A percentile compares a stretch with the other conserved stretches of the same genome.
phyloP scores from a whole-genome alignment of 2,888 invertebrate species.

The Apamea epomidion region DNA sequence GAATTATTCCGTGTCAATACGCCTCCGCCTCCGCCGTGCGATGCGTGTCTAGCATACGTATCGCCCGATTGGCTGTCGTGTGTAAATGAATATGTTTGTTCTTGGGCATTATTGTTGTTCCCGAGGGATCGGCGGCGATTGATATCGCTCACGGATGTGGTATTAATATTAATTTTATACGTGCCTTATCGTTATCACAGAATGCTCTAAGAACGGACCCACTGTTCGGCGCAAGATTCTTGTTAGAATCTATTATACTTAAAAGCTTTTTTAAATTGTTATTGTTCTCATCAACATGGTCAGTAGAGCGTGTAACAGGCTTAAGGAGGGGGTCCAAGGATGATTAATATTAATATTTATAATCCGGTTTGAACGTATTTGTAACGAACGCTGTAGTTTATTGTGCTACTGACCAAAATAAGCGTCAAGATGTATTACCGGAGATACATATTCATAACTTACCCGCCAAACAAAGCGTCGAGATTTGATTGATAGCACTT shows the following conservation, averaged over 20 bases:
- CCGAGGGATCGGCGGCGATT: constrained; percentile 80
- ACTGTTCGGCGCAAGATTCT: constrained; percentile 50
- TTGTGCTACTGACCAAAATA: constrained; percentile 68
- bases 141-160: constrained; percentile 79
- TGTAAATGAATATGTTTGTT: constrained; percentile 86
- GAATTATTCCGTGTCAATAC: constrained; percentile 86
- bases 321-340: constrained; percentile 53
- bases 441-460: constrained; percentile 79
- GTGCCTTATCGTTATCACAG: constrained; percentile 70
- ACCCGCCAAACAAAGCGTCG: constrained; percentile 68
- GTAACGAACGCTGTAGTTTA: constrained; percentile 37
- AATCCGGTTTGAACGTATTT: constrained; percentile 59
- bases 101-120: constrained; percentile 83
- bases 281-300: constrained; percentile 59
- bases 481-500: constrained; percentile 72
- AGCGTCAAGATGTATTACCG: constrained; percentile 70
- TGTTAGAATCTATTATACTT: constrained; percentile 60
- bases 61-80: constrained; percentile 78
- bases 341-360: constrained; percentile 66
- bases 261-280: constrained; percentile 41
- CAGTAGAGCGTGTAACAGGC: constrained; percentile 51
- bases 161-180: constrained; percentile 76
- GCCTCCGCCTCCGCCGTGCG: constrained; percentile 75
- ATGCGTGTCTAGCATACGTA: constrained; percentile 86
- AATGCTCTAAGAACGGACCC: constrained; percentile 43